Evolutionary conservation across 2,888 invertebrate species (phyloP).

Genomic region (Vesta saturnalis): DNA sequence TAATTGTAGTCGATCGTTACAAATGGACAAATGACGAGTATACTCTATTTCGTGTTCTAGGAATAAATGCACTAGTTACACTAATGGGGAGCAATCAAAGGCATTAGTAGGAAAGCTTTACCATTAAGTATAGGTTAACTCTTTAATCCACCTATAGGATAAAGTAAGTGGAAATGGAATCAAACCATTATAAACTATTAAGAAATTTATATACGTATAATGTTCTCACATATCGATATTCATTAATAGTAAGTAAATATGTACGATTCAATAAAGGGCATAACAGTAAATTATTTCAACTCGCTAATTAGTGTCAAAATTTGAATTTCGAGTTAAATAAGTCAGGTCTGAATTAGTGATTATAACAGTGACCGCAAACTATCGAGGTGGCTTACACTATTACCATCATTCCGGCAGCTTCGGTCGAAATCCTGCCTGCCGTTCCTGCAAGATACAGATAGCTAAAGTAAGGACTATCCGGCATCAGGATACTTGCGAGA

Average conservation of each 20-base stretch:
- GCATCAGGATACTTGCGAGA: constrained; percentile 44
- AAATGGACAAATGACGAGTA: constrained; percentile 40
- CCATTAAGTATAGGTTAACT: constrained; percentile 42
- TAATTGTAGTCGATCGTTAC: constrained; percentile 35
- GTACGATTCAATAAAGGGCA: background rate
- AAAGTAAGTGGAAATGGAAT: constrained; percentile 30
- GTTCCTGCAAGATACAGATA: constrained; percentile 59
- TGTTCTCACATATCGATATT: background rate
- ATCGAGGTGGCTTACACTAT: constrained; percentile 46
- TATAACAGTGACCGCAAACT: constrained; percentile 48
- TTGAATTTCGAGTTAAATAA: constrained; percentile 29
- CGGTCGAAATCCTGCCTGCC: constrained; percentile 56
- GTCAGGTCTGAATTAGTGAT: constrained; percentile 45
- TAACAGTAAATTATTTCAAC: background rate
- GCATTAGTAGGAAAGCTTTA: constrained; percentile 40
- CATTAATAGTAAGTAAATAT: too few relatives aligned
- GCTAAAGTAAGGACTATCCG: constrained; percentile 52
- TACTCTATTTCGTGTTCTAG: constrained; percentile 29
- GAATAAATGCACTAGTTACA: constrained; percentile 32
- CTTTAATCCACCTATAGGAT: constrained; percentile 38
- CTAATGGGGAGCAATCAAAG: constrained; percentile 39
- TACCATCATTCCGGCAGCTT: constrained; percentile 46
- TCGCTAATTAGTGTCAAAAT: constrained; percentile 13
- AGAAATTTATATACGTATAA: background rate
- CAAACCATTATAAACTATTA: constrained; percentile 23